A percentile compares a stretch with the other conserved stretches of the same genome.
Conservation (phyloP, 2,113 vertebrate species). For the Zootoca vivipara region DNA sequence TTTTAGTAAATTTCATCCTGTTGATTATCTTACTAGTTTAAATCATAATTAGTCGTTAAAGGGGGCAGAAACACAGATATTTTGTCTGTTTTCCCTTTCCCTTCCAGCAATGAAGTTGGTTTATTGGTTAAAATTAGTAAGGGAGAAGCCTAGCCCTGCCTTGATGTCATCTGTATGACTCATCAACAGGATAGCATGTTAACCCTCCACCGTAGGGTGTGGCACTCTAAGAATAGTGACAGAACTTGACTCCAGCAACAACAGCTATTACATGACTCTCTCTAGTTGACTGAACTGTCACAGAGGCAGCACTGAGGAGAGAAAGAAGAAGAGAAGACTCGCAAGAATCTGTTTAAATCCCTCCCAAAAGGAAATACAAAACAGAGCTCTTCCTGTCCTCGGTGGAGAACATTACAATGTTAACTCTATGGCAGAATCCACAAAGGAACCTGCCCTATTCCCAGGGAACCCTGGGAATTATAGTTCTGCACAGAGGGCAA, state of each 20-base stretch:
- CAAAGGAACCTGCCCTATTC: too few relatives aligned
- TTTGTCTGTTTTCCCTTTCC: background rate
- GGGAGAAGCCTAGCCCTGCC: background rate
- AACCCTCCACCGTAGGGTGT: constrained; percentile 4
- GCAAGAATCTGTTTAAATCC: background rate
- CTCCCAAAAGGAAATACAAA: background rate
- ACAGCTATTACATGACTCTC: constrained; percentile 9
- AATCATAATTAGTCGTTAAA: background rate
- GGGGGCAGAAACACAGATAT: background rate
- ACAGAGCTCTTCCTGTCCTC: background rate
- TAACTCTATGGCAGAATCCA: too few relatives aligned
- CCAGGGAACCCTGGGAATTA: too few relatives aligned
- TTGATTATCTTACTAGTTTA: background rate
- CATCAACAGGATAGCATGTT: constrained; percentile 10
- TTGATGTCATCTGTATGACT: background rate
- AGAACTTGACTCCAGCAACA: background rate
- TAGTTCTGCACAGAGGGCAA: too few relatives aligned
- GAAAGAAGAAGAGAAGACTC: background rate
- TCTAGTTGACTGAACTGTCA: background rate
- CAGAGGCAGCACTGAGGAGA: background rate
- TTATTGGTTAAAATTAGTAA: background rate
- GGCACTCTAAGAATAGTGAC: constrained; percentile 7
- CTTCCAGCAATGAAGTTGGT: background rate
- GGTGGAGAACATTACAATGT: background rate
- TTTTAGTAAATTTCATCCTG: background rate